Conservation (phyloP, 1,140 invertebrate genomes). For the Aphidius gifuensis region DNA sequence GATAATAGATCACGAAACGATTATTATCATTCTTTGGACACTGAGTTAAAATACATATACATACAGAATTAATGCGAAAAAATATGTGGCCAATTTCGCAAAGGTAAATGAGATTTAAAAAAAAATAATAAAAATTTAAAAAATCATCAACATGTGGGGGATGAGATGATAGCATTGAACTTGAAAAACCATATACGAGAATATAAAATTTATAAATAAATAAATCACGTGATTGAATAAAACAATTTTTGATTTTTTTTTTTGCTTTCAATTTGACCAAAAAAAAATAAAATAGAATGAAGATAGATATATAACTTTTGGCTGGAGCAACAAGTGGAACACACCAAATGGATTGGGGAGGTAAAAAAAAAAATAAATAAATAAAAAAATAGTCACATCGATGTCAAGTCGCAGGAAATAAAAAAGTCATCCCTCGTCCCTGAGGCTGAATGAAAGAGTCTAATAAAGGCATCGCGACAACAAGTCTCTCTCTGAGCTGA, state of each 20-base stretch:
- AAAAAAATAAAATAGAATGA: too few species aligned
- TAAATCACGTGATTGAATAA: too few species aligned
- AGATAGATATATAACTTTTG: too few species aligned
- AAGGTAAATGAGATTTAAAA: slow-evolving; percentile 5
- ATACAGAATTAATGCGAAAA: too few species aligned
- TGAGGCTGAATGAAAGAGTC: slow-evolving; percentile 22
- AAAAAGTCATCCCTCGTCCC: slow-evolving; percentile 40
- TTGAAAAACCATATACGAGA: too few species aligned
- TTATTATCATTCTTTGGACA: slow-evolving; percentile 25
- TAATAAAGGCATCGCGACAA: slow-evolving; percentile 45
- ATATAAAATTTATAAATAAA: too few species aligned
- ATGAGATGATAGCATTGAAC: too few species aligned
- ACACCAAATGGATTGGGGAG: not conserved
- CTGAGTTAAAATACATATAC: not conserved
- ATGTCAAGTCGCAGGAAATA: slow-evolving; percentile 45
- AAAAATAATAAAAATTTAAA: not conserved
- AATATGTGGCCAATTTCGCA: slow-evolving; percentile 12
- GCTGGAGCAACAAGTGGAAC: slow-evolving; percentile 27
- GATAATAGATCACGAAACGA: slow-evolving; percentile 29
- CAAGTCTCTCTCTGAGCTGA: slow-evolving; percentile 25
- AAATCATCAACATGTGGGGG: not conserved
- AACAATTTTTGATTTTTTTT: too few species aligned
- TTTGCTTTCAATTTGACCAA: too few species aligned
- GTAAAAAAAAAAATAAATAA: slow-evolving; percentile 4
- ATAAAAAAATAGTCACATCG: slow-evolving; percentile 26